These are phyloP conservation scores for Lynx canadensis DNA, from an alignment of 2,113 vertebrate species.

Conservation along the genomic window DNA sequence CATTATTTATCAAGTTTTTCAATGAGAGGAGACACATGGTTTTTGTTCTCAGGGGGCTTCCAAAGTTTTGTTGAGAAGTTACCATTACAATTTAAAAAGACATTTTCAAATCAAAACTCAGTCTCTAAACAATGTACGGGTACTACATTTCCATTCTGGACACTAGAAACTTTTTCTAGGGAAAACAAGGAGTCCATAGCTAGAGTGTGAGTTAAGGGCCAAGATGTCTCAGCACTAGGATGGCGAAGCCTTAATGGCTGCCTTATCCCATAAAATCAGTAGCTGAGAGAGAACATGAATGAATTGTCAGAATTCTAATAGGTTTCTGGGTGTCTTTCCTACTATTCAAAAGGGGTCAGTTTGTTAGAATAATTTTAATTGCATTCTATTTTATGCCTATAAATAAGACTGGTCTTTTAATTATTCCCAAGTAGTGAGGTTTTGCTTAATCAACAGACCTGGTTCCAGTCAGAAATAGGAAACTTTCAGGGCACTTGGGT, in stretches of 20 bases:
- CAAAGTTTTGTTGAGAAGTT: conserved; percentile 1
- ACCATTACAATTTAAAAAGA: neutral
- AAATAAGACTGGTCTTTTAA: neutral
- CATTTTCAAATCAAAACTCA: neutral
- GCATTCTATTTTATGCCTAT: neutral
- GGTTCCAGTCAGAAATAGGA: neutral
- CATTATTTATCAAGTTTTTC: neutral
- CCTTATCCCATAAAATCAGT: neutral
- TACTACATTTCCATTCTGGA: neutral
- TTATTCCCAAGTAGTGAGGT: neutral
- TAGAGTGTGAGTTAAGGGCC: neutral
- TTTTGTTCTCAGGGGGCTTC: neutral
- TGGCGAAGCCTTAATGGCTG: neutral
- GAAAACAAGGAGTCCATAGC: neutral
- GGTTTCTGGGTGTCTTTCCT: neutral
- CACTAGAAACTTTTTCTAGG: neutral
- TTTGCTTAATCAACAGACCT: neutral
- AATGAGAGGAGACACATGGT: neutral
- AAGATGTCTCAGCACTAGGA: neutral
- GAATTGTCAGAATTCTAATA: neutral
- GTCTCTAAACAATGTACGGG: neutral
- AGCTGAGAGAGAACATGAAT: neutral
- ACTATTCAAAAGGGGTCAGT: neutral
- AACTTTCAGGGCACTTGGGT: no score
- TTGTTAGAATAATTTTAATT: neutral